Percentiles rank a stretch among this genome's conserved stretches.
Conservation (phyloP, 2,888 invertebrate species). For the Pogonocherus hispidulus region DNA sequence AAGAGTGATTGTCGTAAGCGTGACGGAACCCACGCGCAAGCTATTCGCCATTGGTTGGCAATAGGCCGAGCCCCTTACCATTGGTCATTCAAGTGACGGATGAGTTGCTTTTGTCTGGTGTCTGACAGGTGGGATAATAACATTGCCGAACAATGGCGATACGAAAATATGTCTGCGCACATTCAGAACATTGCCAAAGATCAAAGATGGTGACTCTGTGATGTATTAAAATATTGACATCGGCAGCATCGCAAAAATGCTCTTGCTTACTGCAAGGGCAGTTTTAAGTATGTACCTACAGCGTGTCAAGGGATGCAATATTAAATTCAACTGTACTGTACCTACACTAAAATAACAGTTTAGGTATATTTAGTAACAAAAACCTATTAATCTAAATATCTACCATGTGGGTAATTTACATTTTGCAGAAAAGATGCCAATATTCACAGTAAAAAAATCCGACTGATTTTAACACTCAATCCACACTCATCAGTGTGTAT, state of each 20-base stretch:
- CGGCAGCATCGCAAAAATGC: not conserved
- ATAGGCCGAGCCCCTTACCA: slow-evolving; percentile 55
- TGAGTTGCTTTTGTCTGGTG: slow-evolving; percentile 63
- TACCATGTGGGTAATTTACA: no score
- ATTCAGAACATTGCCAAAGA: slow-evolving; percentile 37
- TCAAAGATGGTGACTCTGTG: slow-evolving; percentile 28
- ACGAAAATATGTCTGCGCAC: slow-evolving; percentile 52
- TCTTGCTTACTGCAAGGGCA: not conserved
- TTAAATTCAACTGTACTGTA: no score
- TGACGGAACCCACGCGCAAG: slow-evolving; percentile 67
- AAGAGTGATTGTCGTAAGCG: slow-evolving; percentile 54
- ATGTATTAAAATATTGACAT: slow-evolving; percentile 19
- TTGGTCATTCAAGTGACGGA: slow-evolving; percentile 62
- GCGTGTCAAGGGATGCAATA: no score
- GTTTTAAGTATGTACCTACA: no score
- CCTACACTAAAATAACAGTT: no score
- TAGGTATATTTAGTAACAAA: no score
- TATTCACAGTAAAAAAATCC: no score
- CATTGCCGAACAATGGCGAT: slow-evolving; percentile 63
- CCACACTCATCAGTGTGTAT: no score
- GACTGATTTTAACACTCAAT: no score
- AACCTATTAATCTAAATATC: no score
- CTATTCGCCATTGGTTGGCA: slow-evolving; percentile 65
- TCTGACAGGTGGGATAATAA: slow-evolving; percentile 67
- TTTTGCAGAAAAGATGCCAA: no score